Base-by-base conservation (phyloP, 2,888 invertebrate species). In the Lycophotia porphyrea region DNA sequence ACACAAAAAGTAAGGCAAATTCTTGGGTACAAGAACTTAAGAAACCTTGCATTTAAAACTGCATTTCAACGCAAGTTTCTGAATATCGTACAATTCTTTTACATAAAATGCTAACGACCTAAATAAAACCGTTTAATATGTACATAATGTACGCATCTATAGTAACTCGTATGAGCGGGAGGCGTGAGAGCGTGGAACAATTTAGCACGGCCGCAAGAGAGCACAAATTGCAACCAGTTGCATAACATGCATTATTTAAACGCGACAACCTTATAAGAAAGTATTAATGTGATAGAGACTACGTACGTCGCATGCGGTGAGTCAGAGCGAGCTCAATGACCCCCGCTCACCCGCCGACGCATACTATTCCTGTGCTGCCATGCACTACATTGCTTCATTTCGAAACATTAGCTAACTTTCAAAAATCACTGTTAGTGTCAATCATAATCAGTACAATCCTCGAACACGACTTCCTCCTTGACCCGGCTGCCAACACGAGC, bases 161-260 rank as follows among this genome's bases (percentile, higher is more conserved):
- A 85, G 83, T 66, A 73, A 75, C 34, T 83, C 78, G 85, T 84
- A 84, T 84, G 83, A 81, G 80, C 81, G 84, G 76, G 83, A 87
- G 85, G 84, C 85, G 87, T 86, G 83, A 87, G 87, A 85, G 84
- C 81, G 86, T 86, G 88, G 86, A 88, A 90, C 90, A 89, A 87
- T 89, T 90, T 89, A 89, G 89, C 90, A 87, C 89, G 88, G 84
- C 87, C 85, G 88, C 90, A 87, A 88, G 91, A 92, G 92, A 91
- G 91, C 94, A 93, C 94, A 95, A 95, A 95, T 94, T 94, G 93
- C 94, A 92, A 92, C 93, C 93, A 94, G 94, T 95, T 95, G 94
- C 95, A 94, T 96, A 95, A 95, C 95, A 94, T 95, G 94, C 95
- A 95, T 95, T 96, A 95, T 96, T 95, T 94, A 95, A 96, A 92